Percentiles rank a stretch among this genome's conserved stretches.
Evolutionary conservation across 2,888 invertebrate species (phyloP).

Genomic region (Erebia palarica): DNA sequence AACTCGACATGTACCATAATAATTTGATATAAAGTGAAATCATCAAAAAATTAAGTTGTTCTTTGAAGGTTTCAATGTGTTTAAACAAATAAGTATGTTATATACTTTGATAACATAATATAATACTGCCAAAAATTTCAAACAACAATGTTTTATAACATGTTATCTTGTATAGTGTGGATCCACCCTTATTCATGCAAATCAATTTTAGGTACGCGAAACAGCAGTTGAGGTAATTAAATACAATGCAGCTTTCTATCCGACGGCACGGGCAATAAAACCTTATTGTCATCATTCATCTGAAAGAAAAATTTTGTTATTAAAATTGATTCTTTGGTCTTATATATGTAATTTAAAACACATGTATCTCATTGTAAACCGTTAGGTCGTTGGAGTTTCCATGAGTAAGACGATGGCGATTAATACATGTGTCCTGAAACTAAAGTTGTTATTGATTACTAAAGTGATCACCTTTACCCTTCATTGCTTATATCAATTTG

Average conservation of each 20-base stretch:
- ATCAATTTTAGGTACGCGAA: conserved; percentile 37
- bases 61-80: neutral
- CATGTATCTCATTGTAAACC: conserved; percentile 57
- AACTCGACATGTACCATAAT: too few species aligned
- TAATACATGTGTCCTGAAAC: conserved; percentile 80
- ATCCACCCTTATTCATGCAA: conserved; percentile 20
- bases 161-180: neutral
- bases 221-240: conserved; percentile 55
- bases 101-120: neutral
- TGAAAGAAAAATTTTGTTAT: conserved; percentile 76
- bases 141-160: neutral
- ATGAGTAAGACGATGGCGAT: conserved; percentile 57
- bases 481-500: conserved; percentile 25
- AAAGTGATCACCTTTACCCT: conserved; percentile 55
- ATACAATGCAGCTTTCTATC: conserved; percentile 64
- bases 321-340: conserved; percentile 58
- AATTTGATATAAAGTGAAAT: neutral
- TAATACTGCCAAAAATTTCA: neutral
- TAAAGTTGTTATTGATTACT: conserved; percentile 75
- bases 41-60: neutral
- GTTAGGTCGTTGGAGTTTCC: conserved; percentile 52
- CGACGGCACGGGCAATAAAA: conserved; percentile 72
- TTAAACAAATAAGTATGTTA: neutral
- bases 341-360: conserved; percentile 58
- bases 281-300: conserved; percentile 75